phyloP scores from a whole-genome alignment of 2,888 invertebrate species.

The Stenolophus ochropezus region DNA sequence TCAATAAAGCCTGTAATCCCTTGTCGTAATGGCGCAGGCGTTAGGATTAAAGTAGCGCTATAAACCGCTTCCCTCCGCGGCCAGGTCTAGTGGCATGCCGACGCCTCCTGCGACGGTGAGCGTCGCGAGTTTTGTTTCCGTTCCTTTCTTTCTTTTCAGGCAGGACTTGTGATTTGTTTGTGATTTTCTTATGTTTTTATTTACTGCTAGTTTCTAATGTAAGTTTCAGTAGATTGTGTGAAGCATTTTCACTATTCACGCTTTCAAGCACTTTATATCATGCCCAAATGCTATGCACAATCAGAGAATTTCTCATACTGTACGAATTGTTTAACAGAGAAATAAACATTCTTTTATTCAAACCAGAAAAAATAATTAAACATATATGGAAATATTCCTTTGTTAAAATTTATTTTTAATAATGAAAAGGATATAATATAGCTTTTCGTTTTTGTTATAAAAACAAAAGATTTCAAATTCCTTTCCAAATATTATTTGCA shows the following conservation, averaged over 20 bases:
- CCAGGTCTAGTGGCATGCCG: constrained; percentile 34
- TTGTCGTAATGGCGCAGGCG: constrained; percentile 37
- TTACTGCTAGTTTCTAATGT: not conserved
- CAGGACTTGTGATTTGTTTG: constrained; percentile 2
- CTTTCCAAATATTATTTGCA: no score
- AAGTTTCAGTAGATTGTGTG: not conserved
- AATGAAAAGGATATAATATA: no score
- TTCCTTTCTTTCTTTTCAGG: constrained; percentile 5
- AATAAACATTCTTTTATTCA: no score
- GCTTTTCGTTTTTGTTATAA: no score
- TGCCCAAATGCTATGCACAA: not conserved
- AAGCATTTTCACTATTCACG: not conserved
- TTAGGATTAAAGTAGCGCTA: constrained; percentile 52
- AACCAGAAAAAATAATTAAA: no score
- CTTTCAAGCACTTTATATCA: not conserved
- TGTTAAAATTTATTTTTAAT: no score
- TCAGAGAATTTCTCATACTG: not conserved
- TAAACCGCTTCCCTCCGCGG: constrained; percentile 16
- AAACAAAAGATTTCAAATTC: no score
- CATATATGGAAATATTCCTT: no score
- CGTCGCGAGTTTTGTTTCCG: constrained; percentile 2
- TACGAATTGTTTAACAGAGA: no score
- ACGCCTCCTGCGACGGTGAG: constrained; percentile 39
- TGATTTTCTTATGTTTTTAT: not conserved
- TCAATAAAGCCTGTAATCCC: not conserved